Conservation (phyloP, 2,797 vertebrate genomes). For the Falco concolor region DNA sequence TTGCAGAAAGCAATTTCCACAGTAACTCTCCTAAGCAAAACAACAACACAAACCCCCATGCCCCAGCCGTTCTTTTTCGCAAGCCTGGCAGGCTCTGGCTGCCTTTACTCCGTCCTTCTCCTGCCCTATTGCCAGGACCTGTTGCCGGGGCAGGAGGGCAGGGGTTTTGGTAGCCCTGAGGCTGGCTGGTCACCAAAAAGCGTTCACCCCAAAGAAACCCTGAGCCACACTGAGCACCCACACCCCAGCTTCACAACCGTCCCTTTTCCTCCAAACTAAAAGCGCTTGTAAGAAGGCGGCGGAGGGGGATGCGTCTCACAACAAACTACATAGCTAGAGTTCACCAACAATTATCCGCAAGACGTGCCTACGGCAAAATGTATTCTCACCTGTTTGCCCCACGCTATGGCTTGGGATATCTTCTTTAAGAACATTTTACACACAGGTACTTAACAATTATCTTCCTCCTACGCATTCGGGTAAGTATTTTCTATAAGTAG, state of each 20-base stretch:
- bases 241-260: background rate
- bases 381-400: background rate
- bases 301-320: background rate
- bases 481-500: conserved; percentile 39
- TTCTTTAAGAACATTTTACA: conserved; percentile 19
- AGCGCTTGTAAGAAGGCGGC: background rate
- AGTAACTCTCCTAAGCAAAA: conserved; percentile 68
- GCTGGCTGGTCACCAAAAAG: background rate
- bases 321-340: background rate
- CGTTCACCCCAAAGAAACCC: background rate
- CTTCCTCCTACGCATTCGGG: background rate
- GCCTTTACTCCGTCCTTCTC: background rate
- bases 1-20: conserved; percentile 87
- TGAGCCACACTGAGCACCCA: background rate
- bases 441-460: conserved; percentile 27
- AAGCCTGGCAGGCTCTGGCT: background rate
- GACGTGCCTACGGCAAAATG: background rate
- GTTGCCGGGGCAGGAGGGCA: background rate
- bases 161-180: background rate
- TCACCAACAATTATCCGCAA: background rate
- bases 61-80: conserved; percentile 2
- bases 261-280: background rate
- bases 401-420: background rate
- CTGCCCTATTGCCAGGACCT: background rate
- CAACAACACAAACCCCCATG: background rate